These are phyloP conservation scores for Telenomus remus DNA, from an alignment of 1,140 invertebrate species.

Conservation along the genomic window DNA sequence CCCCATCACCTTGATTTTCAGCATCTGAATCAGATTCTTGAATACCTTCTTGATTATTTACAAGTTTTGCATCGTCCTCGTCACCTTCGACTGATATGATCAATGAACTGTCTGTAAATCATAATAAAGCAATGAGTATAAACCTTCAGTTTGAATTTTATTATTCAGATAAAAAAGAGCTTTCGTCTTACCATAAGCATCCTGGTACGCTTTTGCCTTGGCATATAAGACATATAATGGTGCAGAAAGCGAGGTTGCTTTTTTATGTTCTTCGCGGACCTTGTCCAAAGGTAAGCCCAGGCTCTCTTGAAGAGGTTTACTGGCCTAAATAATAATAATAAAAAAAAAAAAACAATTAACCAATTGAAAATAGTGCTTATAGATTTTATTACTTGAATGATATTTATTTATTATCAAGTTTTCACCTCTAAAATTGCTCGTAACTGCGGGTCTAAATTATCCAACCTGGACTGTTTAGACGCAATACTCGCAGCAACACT, in stretches of 20 bases:
- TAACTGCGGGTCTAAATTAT: slow-evolving; percentile 88
- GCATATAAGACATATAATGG: slow-evolving; percentile 93
- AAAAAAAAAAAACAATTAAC: not conserved
- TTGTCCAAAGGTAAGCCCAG: slow-evolving; percentile 88
- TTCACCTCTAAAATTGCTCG: slow-evolving; percentile 81
- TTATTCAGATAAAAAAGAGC: slow-evolving; percentile 6
- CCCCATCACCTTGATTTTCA: slow-evolving; percentile 75
- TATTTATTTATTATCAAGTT: not conserved
- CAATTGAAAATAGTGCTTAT: not conserved
- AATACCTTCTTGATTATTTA: slow-evolving; percentile 78
- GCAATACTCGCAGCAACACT: slow-evolving; percentile 84
- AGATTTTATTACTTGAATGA: too few species aligned
- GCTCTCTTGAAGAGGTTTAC: slow-evolving; percentile 92
- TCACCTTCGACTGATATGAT: slow-evolving; percentile 83
- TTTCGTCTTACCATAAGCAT: slow-evolving; percentile 80
- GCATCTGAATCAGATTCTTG: slow-evolving; percentile 81
- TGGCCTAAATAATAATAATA: too few species aligned
- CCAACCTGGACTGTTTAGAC: slow-evolving; percentile 86
- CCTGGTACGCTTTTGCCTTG: slow-evolving; percentile 88
- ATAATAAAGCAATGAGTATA: too few species aligned
- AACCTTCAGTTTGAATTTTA: too few species aligned
- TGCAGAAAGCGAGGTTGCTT: slow-evolving; percentile 85
- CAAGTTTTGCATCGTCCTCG: slow-evolving; percentile 85
- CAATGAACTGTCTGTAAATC: slow-evolving; percentile 72
- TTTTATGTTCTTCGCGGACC: slow-evolving; percentile 83